Evolutionary conservation across 1,140 invertebrate genomes (phyloP).

Genomic region (Brachionus calyciflorus): DNA sequence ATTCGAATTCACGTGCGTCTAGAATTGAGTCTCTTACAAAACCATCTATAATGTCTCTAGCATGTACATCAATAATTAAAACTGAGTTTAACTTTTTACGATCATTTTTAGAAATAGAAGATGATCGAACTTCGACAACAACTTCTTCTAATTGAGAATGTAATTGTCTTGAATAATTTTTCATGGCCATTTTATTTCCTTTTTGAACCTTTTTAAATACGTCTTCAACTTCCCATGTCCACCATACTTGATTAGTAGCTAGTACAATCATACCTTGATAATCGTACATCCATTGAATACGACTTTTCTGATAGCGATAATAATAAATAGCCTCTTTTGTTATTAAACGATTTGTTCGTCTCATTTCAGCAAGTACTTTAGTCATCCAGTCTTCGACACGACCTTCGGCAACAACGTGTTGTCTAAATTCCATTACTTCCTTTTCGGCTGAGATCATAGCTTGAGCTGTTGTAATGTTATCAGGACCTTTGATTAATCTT

Average conservation of each 20-base stretch:
- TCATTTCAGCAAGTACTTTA: conserved; percentile 76
- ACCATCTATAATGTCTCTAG: conserved; percentile 78
- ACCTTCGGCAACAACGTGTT: conserved; percentile 65
- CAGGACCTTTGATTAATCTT: conserved; percentile 66
- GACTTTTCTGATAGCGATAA: conserved; percentile 65
- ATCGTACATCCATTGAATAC: conserved; percentile 79
- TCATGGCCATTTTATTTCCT: conserved; percentile 80
- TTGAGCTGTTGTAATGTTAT: conserved; percentile 67
- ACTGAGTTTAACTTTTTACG: conserved; percentile 80
- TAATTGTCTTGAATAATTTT: conserved; percentile 75
- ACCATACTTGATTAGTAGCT: conserved; percentile 82
- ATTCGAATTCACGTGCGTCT: conserved; percentile 78
- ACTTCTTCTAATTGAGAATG: conserved; percentile 80
- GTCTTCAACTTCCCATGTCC: conserved; percentile 86
- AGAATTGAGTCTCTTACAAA: conserved; percentile 80
- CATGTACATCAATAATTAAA: conserved; percentile 82
- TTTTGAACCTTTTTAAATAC: conserved; percentile 69
- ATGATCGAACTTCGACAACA: conserved; percentile 67
- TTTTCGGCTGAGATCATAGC: conserved; percentile 80
- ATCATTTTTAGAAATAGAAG: conserved; percentile 73
- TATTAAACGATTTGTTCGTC: conserved; percentile 74
- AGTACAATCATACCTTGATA: conserved; percentile 83
- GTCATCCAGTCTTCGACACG: conserved; percentile 88
- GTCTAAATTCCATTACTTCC: conserved; percentile 79
- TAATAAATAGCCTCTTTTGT: conserved; percentile 82